Evolutionary conservation across 2,888 invertebrate species (phyloP), one percentile per base, ranked within the genome.

Genomic region (Aporophyla lueneburgensis): DNA sequence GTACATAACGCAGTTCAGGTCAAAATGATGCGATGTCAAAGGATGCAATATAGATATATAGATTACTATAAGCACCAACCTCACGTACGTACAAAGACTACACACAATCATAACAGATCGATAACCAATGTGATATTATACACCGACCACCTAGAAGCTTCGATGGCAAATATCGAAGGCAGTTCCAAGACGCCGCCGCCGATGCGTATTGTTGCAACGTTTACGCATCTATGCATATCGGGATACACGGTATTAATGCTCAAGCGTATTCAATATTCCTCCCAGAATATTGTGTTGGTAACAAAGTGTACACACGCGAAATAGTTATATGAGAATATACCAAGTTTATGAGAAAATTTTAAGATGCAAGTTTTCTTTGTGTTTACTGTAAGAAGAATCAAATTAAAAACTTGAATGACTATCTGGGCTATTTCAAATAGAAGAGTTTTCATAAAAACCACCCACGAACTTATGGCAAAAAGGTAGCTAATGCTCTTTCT

Each of bases 1-100:
- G 61, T 14, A 53, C 7, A 33, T 24, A 43, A 54, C 43, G 43
- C 33, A 58, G 53, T 19, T 77, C 10, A 7, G 24, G 43, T 51
- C 51, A 67, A 40, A 66, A 24, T 21, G 21, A 43, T 16, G 12
- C 12, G n/a, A 2, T 33, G 43, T 73, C 67, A 74, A 68, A 74
- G 67, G 16, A 21, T 27, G 19, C 10, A 33, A 33, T 27, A 24
- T 16, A 19, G 33, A 33, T 40, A 12, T 62, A 53, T 46, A 33
- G 33, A 33, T 33, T 33, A 54, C 24, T 27, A 27, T 16, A 40
- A 6, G 7, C 14, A 56, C 7, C 19, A 4, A 7, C 16, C 14
- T 27, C 21, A 2, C 24, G 21, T 14, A 24, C 2, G 16, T n/a
- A 12, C 16, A 49, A 12, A 33, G 16, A 12, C 24, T 54, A 21